Conservation (phyloP, 2,888 invertebrate species). For the Leucophenga maculata region DNA sequence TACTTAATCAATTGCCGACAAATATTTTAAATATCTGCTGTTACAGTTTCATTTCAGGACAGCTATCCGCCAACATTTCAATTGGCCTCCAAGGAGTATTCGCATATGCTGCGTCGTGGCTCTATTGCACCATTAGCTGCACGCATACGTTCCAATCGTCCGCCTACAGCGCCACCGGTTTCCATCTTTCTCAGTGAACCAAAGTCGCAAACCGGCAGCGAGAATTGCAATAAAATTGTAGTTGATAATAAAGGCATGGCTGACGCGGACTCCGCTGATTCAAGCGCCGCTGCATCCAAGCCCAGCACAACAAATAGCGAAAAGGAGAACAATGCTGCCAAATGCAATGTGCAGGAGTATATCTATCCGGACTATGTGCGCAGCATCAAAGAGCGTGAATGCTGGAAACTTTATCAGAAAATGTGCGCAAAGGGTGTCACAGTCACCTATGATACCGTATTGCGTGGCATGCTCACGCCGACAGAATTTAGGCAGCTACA, state of each 20-base stretch:
- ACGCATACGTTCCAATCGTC: constrained; percentile 68
- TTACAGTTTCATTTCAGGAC: constrained; percentile 72
- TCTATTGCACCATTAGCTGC: constrained; percentile 71
- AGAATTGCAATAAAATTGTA: neutral
- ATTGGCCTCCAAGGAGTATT: constrained; percentile 68
- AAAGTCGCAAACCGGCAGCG: neutral
- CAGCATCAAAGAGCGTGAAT: constrained; percentile 77
- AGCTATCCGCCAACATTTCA: constrained; percentile 68
- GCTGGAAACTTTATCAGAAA: constrained; percentile 80
- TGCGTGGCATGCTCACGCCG: constrained; percentile 81
- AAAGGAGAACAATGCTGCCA: constrained; percentile 56
- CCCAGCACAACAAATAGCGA: constrained; percentile 39
- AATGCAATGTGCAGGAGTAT: constrained; percentile 52
- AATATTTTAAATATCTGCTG: neutral
- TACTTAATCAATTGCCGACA: neutral
- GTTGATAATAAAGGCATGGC: neutral
- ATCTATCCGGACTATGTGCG: constrained; percentile 73
- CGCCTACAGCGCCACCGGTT: constrained; percentile 71
- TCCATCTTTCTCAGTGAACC: constrained; percentile 64
- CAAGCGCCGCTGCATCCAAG: constrained; percentile 36
- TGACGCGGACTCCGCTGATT: neutral
- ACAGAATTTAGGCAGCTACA: constrained; percentile 80
- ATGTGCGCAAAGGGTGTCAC: constrained; percentile 80
- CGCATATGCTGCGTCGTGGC: constrained; percentile 69
- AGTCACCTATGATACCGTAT: constrained; percentile 80